Percentiles rank a stretch among this genome's conserved stretches.
These are phyloP conservation scores for Apodemus sylvaticus DNA, from an alignment of 2,113 vertebrate genomes.

Conservation along the genomic window DNA sequence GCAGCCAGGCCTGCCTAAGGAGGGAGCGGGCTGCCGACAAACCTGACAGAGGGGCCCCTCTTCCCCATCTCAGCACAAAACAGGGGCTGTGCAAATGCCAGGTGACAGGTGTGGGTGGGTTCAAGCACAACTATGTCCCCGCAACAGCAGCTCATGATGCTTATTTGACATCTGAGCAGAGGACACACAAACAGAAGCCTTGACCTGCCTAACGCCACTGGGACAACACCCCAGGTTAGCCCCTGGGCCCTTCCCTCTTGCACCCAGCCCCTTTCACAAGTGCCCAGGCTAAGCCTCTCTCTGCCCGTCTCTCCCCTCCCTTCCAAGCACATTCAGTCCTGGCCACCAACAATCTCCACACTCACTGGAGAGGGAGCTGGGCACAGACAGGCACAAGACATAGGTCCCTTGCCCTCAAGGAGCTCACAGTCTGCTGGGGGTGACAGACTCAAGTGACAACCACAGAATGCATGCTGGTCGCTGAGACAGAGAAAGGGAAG, in stretches of 20 bases:
- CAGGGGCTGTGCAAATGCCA: not conserved
- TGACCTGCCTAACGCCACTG: not conserved
- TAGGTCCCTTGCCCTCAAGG: constrained; percentile 66
- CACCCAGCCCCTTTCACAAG: fast-evolving
- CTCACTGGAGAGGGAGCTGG: not conserved
- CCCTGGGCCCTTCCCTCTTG: fast-evolving
- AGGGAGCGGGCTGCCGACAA: not conserved
- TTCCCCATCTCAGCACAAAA: not conserved
- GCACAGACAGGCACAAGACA: not conserved
- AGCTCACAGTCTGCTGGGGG: constrained; percentile 69
- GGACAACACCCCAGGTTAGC: not conserved
- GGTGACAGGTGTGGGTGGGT: not conserved
- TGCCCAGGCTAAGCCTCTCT: fast-evolving
- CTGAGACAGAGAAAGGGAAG: not conserved
- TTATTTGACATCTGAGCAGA: fast-evolving
- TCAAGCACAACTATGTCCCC: too few species aligned
- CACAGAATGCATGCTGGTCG: not conserved
- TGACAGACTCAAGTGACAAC: not conserved
- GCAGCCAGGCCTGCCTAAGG: not conserved
- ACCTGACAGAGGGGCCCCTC: not conserved
- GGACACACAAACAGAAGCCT: not conserved
- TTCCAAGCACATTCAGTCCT: not conserved
- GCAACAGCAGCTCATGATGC: not conserved
- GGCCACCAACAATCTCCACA: not conserved
- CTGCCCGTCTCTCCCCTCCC: not conserved